Evolutionary conservation across 2,888 invertebrate species (phyloP).

Genomic region (Cremastobaeus sp.): DNA sequence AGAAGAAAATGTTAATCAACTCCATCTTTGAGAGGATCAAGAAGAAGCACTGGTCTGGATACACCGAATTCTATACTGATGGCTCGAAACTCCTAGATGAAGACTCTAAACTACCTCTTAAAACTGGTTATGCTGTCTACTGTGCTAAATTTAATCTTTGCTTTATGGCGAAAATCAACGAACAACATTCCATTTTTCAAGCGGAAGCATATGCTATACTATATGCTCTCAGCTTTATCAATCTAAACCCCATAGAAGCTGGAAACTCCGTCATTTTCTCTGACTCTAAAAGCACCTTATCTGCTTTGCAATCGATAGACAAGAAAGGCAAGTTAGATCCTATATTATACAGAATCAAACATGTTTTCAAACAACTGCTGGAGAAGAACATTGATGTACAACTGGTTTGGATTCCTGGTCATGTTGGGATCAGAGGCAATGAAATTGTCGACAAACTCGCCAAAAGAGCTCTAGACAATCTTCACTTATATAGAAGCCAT

Average conservation of each 20-base stretch:
- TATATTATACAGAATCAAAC: no score
- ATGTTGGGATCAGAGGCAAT: neutral
- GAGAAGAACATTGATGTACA: neutral
- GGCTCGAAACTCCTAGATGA: neutral
- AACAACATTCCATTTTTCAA: neutral
- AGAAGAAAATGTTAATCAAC: neutral
- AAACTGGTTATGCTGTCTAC: neutral
- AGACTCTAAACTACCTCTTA: neutral
- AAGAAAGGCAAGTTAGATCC: no score
- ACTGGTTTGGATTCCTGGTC: slow-evolving; percentile 1
- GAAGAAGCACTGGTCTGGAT: no score
- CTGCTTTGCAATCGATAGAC: no score
- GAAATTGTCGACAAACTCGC: slow-evolving; percentile 3
- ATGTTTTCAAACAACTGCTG: no score
- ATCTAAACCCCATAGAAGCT: no score
- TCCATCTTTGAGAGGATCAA: no score
- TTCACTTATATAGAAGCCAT: no score
- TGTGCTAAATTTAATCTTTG: neutral
- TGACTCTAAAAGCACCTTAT: no score
- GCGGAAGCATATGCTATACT: neutral
- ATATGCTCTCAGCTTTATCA: neutral
- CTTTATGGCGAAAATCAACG: neutral
- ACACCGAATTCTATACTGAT: neutral
- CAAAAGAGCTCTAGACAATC: neutral
- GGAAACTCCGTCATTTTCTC: no score